Base-by-base conservation (phyloP, 2,797 vertebrate genomes). In the Sebastes taczanowskii region DNA sequence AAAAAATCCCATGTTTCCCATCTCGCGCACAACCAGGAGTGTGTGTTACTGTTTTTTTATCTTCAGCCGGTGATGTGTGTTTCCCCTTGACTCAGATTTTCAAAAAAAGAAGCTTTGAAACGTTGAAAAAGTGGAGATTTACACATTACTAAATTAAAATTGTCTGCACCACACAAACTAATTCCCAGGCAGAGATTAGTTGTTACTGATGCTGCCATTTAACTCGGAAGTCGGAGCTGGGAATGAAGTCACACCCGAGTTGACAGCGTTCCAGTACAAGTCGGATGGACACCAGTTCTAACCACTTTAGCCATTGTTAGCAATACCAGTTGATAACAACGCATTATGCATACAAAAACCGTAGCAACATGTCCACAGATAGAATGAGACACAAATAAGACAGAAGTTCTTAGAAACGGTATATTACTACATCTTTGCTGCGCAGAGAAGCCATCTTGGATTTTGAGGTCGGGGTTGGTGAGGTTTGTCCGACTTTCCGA, bases 61-160 rank as follows among this genome's bases (percentile, higher is more conserved):
- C 20, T 59, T 34, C 60, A 71, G 30, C 64, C 16, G 1, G 35
- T 30, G 16, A 65, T 5, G 34, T 80, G 86, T 78, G 61, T 71
- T 35, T 35, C 0, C 46, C 22, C 16, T 1, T 11, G 11, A 3
- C 35, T 5, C 16, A 6, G 11, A 29, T 14, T 61, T 60, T 25
- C n/a, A 53, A 53, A 53, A 16, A 38, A 18, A 32, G 4, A 59
- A 42, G 34, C 25, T 58, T 25, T 32, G 3, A 22, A 69, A 58
- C 4, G 2, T 18, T 63, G 5, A 42, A 11, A 3, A 56, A 23
- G 2, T 18, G 5, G 18, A 64, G 7, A 25, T 56, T 60, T 25
- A 59, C 16, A 52, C 11, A 8, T 22, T 2, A 32, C 6, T 22
- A 2, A 49, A 25, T 34, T 34, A n/a, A 65, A 38, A 23, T 7